Percentiles rank a stretch among this genome's conserved stretches.
These are phyloP conservation scores for Amphibalanus amphitrite DNA, from an alignment of 1,140 invertebrate genomes.

Conservation along the genomic window DNA sequence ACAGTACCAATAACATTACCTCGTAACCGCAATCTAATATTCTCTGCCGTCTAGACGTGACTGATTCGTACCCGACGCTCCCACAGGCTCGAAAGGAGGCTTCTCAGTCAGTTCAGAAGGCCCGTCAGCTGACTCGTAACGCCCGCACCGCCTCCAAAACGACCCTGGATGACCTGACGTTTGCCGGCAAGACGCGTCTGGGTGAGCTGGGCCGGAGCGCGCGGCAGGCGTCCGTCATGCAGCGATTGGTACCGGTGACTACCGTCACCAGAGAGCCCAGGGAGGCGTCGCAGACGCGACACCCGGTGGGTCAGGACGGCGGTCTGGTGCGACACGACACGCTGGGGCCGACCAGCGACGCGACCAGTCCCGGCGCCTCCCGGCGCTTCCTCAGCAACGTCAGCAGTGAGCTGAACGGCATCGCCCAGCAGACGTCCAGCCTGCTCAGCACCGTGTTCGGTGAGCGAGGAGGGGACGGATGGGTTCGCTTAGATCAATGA, in stretches of 20 bases:
- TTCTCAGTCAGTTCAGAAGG: neutral
- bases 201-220: conserved; percentile 80
- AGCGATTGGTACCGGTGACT: neutral
- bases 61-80: too few relatives aligned
- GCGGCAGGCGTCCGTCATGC: conserved; percentile 47
- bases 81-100: conserved; percentile 16
- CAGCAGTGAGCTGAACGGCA: conserved; percentile 69
- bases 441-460: conserved; percentile 84
- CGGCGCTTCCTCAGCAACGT: conserved; percentile 67
- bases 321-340: neutral
- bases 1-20: too few relatives aligned
- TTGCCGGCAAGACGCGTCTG: conserved; percentile 65
- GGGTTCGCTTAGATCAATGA: too few relatives aligned
- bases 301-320: neutral
- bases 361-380: too few relatives aligned
- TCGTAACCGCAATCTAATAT: too few relatives aligned
- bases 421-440: conserved; percentile 70
- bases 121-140: neutral
- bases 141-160: conserved; percentile 51
- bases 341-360: neutral
- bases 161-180: conserved; percentile 67
- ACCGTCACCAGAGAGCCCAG: neutral
- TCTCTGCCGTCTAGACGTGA: too few relatives aligned
- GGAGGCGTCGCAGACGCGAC: too few relatives aligned
- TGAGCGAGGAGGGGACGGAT: too few relatives aligned